Percentiles rank a stretch among this genome's conserved stretches.
These are phyloP conservation scores for Pseudoatta argentina DNA, from an alignment of 1,140 invertebrate genomes.

Conservation along the genomic window DNA sequence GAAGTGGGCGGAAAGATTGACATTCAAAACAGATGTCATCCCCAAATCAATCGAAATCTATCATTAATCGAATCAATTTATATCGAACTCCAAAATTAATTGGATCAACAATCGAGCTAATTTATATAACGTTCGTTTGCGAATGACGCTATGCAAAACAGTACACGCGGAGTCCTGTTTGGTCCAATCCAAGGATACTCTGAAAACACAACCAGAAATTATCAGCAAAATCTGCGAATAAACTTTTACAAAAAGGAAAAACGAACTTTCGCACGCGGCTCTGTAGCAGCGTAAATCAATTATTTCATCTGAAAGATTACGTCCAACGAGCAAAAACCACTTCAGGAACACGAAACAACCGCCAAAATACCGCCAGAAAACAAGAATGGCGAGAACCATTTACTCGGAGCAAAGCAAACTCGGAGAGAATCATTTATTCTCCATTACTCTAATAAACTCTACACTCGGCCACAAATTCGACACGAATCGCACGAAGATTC, in stretches of 20 bases:
- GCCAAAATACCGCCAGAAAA: background rate
- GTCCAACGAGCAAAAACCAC: constrained; percentile 1
- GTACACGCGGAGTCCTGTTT: constrained; percentile 53
- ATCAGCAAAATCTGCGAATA: constrained; percentile 7
- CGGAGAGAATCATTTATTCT: background rate
- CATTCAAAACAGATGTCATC: constrained; percentile 32
- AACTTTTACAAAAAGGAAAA: background rate
- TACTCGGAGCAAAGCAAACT: constrained; percentile 22
- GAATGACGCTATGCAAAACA: constrained; percentile 46
- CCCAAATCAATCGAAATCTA: constrained; percentile 24
- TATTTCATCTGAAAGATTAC: constrained; percentile 10
- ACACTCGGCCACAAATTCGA: background rate
- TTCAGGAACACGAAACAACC: background rate
- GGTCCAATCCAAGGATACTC: constrained; percentile 30
- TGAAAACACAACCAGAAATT: constrained; percentile 37
- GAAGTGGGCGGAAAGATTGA: constrained; percentile 14
- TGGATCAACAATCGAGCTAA: background rate
- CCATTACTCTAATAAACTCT: background rate
- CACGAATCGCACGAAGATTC: constrained; percentile 22
- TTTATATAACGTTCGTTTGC: constrained; percentile 23
- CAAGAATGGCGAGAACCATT: background rate
- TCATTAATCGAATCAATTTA: constrained; percentile 33
- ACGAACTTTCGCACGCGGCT: constrained; percentile 29
- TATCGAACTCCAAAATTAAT: background rate
- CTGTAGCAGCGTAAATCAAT: constrained; percentile 12